Evolutionary conservation across 2,113 vertebrate genomes (phyloP).

Genomic region (Paratilapia polleni): DNA sequence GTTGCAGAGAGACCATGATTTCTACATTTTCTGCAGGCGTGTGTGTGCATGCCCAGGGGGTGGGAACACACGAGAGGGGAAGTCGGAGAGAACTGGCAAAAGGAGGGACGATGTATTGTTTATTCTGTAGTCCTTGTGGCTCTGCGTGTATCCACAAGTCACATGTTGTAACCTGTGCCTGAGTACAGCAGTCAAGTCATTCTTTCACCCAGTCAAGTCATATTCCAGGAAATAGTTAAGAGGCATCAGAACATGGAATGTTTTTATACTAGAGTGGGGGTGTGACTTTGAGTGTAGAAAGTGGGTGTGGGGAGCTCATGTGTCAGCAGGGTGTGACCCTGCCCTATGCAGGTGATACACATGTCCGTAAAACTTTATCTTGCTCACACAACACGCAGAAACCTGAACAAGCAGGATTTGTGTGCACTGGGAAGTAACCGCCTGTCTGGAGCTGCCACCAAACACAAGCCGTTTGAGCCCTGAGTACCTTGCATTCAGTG

Average conservation of each 20-base stretch:
- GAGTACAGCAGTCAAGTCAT: neutral
- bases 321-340: slow-evolving; percentile 3
- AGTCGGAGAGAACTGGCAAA: slow-evolving; percentile 5
- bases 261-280: slow-evolving; percentile 7
- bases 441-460: slow-evolving; percentile 10
- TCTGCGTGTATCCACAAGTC: slow-evolving; percentile 48
- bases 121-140: slow-evolving; percentile 22
- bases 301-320: slow-evolving; percentile 12
- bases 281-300: neutral
- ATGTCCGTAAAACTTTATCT: slow-evolving; percentile 20
- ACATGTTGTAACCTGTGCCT: slow-evolving; percentile 72
- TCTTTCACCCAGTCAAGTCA: slow-evolving; percentile 27
- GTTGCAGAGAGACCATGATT: slow-evolving; percentile 14
- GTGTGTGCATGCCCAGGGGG: slow-evolving; percentile 23
- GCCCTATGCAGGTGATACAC: slow-evolving; percentile 31
- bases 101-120: slow-evolving; percentile 44
- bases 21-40: slow-evolving; percentile 11
- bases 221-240: slow-evolving; percentile 57
- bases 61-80: slow-evolving; percentile 38
- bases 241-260: slow-evolving; percentile 7
- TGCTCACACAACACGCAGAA: neutral
- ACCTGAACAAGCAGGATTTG: neutral
- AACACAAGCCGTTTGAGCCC: slow-evolving; percentile 17
- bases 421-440: slow-evolving; percentile 15
- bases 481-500: slow-evolving; percentile 29